Percentiles rank a stretch among this genome's conserved stretches.
These are phyloP conservation scores for Caiman crocodilus DNA, from an alignment of 2,797 vertebrate genomes.

Conservation along the genomic window DNA sequence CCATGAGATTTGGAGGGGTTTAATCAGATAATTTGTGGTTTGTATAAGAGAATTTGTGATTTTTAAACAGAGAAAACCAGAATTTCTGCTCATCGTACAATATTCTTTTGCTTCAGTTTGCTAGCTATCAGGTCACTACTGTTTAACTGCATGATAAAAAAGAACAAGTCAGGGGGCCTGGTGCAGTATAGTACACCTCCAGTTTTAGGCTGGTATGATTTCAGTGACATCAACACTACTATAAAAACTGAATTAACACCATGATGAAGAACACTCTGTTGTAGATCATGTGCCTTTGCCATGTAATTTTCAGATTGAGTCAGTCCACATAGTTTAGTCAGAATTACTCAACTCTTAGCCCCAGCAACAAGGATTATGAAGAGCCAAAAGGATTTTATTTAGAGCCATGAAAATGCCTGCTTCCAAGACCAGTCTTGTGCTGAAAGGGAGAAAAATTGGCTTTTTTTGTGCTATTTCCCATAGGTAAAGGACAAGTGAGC, in stretches of 20 bases:
- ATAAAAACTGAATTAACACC: not conserved
- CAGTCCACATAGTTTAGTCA: not conserved
- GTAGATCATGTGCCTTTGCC: not conserved
- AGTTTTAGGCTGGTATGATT: not conserved
- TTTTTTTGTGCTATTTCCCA: not conserved
- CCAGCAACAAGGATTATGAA: not conserved
- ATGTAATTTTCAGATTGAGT: fast-evolving
- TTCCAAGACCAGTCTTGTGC: not conserved
- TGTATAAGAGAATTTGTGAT: too few species aligned
- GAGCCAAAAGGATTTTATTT: not conserved
- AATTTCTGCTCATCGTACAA: too few species aligned
- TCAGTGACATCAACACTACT: not conserved
- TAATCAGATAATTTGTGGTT: too few species aligned
- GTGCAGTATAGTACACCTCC: not conserved
- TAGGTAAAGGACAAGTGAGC: not conserved
- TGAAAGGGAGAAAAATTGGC: not conserved
- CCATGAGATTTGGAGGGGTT: too few species aligned
- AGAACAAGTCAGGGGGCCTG: fast-evolving
- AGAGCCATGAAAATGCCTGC: not conserved
- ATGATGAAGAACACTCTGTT: not conserved
- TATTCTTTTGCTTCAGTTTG: not conserved
- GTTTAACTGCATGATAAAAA: conserved; percentile 33
- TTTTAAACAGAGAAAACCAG: too few species aligned
- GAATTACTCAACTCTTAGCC: fast-evolving
- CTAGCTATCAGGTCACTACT: conserved; percentile 38